Evolutionary conservation across 2,888 invertebrate species (phyloP).

Genomic region (Luperina nickerlii): DNA sequence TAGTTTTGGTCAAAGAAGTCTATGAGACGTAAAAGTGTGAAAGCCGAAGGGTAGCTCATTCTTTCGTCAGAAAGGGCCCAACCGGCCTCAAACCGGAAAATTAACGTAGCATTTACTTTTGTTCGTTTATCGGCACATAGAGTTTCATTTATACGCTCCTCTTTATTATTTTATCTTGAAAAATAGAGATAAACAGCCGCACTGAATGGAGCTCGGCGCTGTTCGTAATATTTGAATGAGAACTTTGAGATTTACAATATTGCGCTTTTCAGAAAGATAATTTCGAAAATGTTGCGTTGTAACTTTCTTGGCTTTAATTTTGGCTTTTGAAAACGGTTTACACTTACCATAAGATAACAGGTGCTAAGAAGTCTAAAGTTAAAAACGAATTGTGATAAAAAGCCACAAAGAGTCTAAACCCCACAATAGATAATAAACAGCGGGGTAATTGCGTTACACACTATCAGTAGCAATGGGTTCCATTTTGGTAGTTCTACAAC

Average conservation of each 20-base stretch:
- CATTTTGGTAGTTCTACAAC: too few relatives aligned
- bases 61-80: conserved; percentile 68
- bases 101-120: conserved; percentile 83
- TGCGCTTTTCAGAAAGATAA: conserved; percentile 50
- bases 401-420: background rate
- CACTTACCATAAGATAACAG: conserved; percentile 7
- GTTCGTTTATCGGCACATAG: conserved; percentile 76
- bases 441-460: too few relatives aligned
- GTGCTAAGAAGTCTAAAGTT: background rate
- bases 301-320: conserved; percentile 34
- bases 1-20: conserved; percentile 75
- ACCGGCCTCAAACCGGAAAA: conserved; percentile 82
- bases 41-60: conserved; percentile 71
- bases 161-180: conserved; percentile 71
- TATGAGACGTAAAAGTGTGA: conserved; percentile 74
- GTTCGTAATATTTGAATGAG: conserved; percentile 55
- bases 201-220: conserved; percentile 51
- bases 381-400: background rate
- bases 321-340: conserved; percentile 27
- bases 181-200: conserved; percentile 66
- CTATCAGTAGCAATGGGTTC: too few relatives aligned
- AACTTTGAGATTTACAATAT: conserved; percentile 60
- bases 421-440: too few relatives aligned
- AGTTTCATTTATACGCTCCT: conserved; percentile 70
- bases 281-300: conserved; percentile 51